Base-by-base conservation (phyloP, 2,113 vertebrate species). In the Gymnarchus niloticus region DNA sequence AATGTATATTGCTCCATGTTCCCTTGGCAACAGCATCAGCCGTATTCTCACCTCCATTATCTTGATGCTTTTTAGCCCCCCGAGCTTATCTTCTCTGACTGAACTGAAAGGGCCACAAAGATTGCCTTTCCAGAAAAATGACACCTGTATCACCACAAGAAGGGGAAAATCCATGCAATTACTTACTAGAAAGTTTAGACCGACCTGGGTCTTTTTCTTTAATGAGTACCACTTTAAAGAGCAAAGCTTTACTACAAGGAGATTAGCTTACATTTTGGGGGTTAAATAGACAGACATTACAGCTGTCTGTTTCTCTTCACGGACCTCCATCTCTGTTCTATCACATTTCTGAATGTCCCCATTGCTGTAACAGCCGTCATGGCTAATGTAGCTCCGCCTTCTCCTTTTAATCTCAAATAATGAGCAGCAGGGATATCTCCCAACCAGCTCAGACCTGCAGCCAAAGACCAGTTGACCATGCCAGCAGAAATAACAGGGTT, bases 1-100 rank as follows among this genome's bases (percentile, higher is more conserved):
- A 46, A 90, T 93, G 88, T 95, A 91, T n/a, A n/a, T 84, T 82
- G 90, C 94, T 93, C 86, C 83, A 84, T 2, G 92, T 95, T 92
- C 84, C 93, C 90, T 77, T 28, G 86, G 92, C 91, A 95, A 95
- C 93, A 2, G 83, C 46, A 85, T 56, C n/a, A 89, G 91, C 92
- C 92, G 90, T 89, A 89, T 93, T 94, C 92, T 44, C 89, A 86
- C 88, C 85, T 88, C 87, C 83, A 91, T 94, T 93, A 92, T 91
- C 69, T 52, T 81, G 83, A 83, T 76, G 83, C 88, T 92, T 90
- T n/a, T 89, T 81, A 46, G 90, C 87, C 88, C 91, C 89, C 84
- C 56, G 87, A 14, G 86, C 81, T 88, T 88, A 87, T 90, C 88
- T 87, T 87, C 87, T 85, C 87, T 84, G 17, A 87, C 14, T 23